A percentile compares a stretch with the other conserved stretches of the same genome.
These are phyloP conservation scores for Laterallus jamaicensis DNA, from an alignment of 2,113 vertebrate species.

Conservation along the genomic window DNA sequence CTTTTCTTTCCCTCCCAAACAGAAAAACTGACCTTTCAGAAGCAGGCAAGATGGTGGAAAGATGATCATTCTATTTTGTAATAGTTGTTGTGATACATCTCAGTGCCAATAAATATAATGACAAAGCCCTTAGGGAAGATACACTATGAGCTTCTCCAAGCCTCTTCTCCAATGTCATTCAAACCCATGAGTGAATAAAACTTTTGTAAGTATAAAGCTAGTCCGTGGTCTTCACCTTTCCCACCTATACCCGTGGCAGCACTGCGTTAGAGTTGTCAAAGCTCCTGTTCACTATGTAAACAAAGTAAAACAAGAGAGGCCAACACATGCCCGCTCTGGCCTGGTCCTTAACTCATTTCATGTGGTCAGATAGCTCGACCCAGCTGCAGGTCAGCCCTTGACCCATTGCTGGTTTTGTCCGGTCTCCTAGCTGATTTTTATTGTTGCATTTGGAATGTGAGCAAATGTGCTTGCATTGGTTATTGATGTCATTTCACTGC, in stretches of 20 bases:
- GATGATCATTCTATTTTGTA: neutral
- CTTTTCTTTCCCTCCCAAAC: neutral
- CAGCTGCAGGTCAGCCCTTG: neutral
- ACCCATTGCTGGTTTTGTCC: neutral
- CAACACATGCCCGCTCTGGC: accelerated
- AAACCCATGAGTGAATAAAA: neutral
- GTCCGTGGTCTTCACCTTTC: neutral
- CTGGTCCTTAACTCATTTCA: neutral
- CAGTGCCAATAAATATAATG: neutral
- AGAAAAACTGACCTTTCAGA: neutral
- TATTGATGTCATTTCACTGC: constrained; percentile 8
- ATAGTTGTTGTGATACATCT: neutral
- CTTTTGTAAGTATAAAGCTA: neutral
- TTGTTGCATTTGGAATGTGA: neutral
- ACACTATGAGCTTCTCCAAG: neutral
- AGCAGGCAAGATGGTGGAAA: neutral
- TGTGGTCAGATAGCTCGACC: neutral
- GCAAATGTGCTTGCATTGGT: neutral
- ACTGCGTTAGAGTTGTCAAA: neutral
- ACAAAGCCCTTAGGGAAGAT: neutral
- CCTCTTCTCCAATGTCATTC: neutral
- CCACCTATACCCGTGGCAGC: neutral
- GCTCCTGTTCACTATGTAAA: neutral
- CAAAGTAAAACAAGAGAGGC: neutral
- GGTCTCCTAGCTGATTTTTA: neutral